These are phyloP conservation scores for Calephelis virginiensis DNA, from an alignment of 1,140 invertebrate species.

Conservation along the genomic window DNA sequence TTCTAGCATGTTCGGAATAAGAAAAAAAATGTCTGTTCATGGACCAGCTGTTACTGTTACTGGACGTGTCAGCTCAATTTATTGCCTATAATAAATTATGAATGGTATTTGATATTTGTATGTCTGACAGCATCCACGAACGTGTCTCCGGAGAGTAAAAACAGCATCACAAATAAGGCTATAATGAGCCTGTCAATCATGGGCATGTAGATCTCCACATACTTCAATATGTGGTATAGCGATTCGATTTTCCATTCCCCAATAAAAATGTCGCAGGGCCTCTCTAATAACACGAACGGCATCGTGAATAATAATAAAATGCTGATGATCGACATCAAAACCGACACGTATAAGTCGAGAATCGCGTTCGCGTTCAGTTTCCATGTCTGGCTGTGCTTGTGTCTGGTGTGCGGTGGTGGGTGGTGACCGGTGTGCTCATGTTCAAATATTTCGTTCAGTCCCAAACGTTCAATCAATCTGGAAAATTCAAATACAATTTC, in stretches of 20 bases:
- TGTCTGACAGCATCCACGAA: constrained; percentile 32
- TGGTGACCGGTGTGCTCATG: not conserved
- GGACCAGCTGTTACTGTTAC: too few species aligned
- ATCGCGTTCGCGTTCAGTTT: constrained; percentile 28
- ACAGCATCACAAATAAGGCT: constrained; percentile 28
- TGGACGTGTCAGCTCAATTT: too few species aligned
- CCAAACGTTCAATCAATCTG: constrained; percentile 9
- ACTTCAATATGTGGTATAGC: constrained; percentile 24
- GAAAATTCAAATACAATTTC: not conserved
- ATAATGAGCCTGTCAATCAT: constrained; percentile 38
- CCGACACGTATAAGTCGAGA: constrained; percentile 33
- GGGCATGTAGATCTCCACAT: constrained; percentile 30
- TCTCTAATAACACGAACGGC: constrained; percentile 32
- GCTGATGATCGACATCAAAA: constrained; percentile 35
- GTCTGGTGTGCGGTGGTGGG: constrained; percentile 6
- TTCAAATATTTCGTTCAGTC: constrained; percentile 4
- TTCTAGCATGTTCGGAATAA: too few species aligned
- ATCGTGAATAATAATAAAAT: constrained; percentile 35
- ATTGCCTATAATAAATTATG: not conserved
- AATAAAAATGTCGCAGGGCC: constrained; percentile 32
- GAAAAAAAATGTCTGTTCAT: too few species aligned
- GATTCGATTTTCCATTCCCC: constrained; percentile 21
- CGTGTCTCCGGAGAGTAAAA: constrained; percentile 24
- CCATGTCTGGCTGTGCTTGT: constrained; percentile 21
- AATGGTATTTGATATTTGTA: constrained; percentile 29